A percentile compares a stretch with the other conserved stretches of the same genome.
Conservation (phyloP, 1,140 invertebrate species). For the Alviniconcha marisindica region DNA sequence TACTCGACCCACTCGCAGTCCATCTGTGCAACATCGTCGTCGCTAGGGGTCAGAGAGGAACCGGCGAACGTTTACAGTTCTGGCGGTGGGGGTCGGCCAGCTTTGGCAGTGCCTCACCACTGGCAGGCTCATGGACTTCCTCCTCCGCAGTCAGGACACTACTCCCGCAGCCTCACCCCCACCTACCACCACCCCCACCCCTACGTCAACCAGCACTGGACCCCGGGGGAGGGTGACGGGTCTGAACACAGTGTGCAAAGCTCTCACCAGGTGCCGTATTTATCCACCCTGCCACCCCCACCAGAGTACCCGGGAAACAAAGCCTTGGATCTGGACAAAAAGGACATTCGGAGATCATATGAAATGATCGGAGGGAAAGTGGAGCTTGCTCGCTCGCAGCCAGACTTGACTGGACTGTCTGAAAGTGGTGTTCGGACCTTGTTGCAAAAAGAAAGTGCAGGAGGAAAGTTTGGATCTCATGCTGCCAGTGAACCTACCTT, state of each 20-base stretch:
- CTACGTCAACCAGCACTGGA: constrained; percentile 48
- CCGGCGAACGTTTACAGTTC: background rate
- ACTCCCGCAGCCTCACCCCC: constrained; percentile 43
- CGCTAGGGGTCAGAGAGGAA: background rate
- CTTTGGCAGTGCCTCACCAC: constrained; percentile 17
- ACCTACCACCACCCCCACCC: constrained; percentile 51
- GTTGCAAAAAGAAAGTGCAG: background rate
- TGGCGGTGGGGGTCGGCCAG: background rate
- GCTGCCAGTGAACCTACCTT: constrained; percentile 38
- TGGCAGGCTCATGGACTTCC: constrained; percentile 28
- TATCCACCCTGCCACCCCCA: constrained; percentile 65
- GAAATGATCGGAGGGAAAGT: constrained; percentile 59
- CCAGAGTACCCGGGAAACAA: constrained; percentile 77
- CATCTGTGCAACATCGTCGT: constrained; percentile 21
- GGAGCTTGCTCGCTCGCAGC: constrained; percentile 82
- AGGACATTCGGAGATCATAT: constrained; percentile 63
- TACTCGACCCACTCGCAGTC: constrained; percentile 26
- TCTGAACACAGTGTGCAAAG: constrained; percentile 24
- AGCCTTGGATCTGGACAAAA: constrained; percentile 79
- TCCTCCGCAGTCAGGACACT: constrained; percentile 20
- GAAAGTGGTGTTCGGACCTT: constrained; percentile 30
- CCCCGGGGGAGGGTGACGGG: constrained; percentile 23
- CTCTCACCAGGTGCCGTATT: constrained; percentile 47
- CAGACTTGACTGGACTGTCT: constrained; percentile 78
- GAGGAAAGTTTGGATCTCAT: constrained; percentile 15